A percentile compares a stretch with the other conserved stretches of the same genome.
Conservation (phyloP, 1,140 invertebrate genomes). For the Paraescarpia echinospica region DNA sequence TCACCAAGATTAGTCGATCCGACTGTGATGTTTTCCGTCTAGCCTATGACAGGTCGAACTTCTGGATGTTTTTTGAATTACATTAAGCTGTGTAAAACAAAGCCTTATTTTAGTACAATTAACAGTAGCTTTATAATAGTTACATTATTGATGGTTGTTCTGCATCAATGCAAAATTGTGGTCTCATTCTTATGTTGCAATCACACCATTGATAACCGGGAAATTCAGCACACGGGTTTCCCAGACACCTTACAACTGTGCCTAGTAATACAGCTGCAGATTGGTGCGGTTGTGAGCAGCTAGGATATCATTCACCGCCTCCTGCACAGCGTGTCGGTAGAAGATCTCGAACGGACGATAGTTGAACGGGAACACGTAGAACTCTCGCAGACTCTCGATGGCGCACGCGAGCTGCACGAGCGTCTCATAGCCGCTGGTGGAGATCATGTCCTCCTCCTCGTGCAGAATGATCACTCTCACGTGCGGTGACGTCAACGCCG, state of each 20-base stretch:
- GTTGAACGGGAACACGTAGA: slow-evolving; percentile 19
- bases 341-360: slow-evolving; percentile 20
- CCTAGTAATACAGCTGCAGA: slow-evolving; percentile 12
- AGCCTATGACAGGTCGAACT: too few relatives aligned
- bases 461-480: not conserved
- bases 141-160: not conserved
- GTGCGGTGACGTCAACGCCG: not conserved
- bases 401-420: slow-evolving; percentile 15
- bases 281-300: not conserved
- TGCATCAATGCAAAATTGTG: not conserved
- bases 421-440: not conserved
- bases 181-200: not conserved
- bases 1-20: too few relatives aligned
- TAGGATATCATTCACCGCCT: not conserved
- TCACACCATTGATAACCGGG: too few relatives aligned
- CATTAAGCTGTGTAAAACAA: too few relatives aligned
- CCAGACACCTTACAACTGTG: not conserved
- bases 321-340: not conserved
- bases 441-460: slow-evolving; percentile 17
- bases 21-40: too few relatives aligned
- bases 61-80: not conserved
- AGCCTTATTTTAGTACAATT: too few relatives aligned
- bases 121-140: not conserved
- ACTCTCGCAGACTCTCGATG: not conserved
- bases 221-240: not conserved